Evolutionary conservation across 2,113 vertebrate species (phyloP).

Genomic region (Paedocypris sp.): DNA sequence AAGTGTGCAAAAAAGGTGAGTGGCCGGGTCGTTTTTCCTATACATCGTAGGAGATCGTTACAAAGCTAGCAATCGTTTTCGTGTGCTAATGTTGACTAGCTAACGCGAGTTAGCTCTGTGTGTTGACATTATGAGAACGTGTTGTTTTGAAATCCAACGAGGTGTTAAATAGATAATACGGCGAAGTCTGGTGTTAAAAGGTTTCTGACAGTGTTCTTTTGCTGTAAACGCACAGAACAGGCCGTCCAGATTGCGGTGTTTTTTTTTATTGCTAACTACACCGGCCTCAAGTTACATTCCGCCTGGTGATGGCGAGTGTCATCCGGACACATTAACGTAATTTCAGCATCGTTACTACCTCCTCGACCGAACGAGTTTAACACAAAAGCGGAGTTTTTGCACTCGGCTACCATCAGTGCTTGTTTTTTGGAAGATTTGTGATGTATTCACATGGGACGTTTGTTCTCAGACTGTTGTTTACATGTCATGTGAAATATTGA

Average conservation of each 20-base stretch:
- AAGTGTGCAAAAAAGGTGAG: constrained; percentile 9
- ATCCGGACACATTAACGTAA: not conserved
- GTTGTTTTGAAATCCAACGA: constrained; percentile 8
- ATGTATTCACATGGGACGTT: too few species aligned
- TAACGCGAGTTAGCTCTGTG: constrained; percentile 12
- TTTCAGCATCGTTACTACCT: too few species aligned
- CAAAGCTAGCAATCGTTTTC: not conserved
- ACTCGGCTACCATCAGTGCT: not conserved
- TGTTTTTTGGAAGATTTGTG: too few species aligned
- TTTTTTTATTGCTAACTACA: constrained; percentile 21
- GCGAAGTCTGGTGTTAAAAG: not conserved
- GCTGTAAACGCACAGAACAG: not conserved
- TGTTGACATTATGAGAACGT: constrained; percentile 23
- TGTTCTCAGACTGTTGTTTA: too few species aligned
- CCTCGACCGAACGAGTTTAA: not conserved
- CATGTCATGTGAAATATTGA: too few species aligned
- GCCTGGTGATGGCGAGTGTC: constrained; percentile 32
- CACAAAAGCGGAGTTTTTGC: too few species aligned
- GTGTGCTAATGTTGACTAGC: constrained; percentile 17
- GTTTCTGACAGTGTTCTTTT: not conserved
- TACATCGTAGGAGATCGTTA: not conserved
- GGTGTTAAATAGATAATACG: constrained; percentile 22
- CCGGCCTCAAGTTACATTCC: constrained; percentile 33
- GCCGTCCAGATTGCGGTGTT: constrained; percentile 4
- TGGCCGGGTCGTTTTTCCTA: constrained; percentile 1